Percentiles rank a stretch among this genome's conserved stretches.
Conservation (phyloP, 2,113 vertebrate species). For the Budorcas taxicolor region DNA sequence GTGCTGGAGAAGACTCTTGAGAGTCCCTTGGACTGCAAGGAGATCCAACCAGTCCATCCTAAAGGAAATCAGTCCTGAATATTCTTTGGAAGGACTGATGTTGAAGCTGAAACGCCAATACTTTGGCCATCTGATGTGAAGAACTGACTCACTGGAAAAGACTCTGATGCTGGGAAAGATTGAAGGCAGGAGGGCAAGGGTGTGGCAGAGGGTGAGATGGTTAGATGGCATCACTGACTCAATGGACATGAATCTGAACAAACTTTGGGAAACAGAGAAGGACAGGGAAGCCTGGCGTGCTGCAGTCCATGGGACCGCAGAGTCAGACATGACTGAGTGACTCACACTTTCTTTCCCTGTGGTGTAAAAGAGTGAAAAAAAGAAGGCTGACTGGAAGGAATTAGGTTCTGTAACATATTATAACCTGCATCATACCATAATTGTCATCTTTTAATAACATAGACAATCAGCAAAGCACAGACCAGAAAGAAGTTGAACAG, state of each 20-base stretch:
- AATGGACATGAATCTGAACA: background rate
- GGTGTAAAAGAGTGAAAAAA: background rate
- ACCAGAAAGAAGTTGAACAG: background rate
- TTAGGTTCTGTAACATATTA: background rate
- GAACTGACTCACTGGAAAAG: background rate
- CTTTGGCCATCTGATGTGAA: background rate
- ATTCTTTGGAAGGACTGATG: background rate
- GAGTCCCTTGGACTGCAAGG: background rate
- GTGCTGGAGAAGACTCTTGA: background rate
- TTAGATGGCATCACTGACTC: background rate
- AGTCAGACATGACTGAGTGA: background rate
- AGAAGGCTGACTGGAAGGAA: background rate
- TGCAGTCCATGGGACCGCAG: background rate
- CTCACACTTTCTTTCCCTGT: background rate
- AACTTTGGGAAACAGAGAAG: background rate
- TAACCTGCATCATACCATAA: background rate
- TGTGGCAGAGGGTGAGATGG: background rate
- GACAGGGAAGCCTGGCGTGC: background rate
- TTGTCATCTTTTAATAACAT: background rate
- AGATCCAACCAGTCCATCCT: background rate
- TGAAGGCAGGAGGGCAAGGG: background rate
- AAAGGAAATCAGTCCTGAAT: background rate
- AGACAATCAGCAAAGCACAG: background rate
- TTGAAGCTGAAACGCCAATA: background rate
- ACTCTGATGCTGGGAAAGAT: background rate